phyloP scores from a whole-genome alignment of 1,140 invertebrate genomes.

The Spodoptera litura region DNA sequence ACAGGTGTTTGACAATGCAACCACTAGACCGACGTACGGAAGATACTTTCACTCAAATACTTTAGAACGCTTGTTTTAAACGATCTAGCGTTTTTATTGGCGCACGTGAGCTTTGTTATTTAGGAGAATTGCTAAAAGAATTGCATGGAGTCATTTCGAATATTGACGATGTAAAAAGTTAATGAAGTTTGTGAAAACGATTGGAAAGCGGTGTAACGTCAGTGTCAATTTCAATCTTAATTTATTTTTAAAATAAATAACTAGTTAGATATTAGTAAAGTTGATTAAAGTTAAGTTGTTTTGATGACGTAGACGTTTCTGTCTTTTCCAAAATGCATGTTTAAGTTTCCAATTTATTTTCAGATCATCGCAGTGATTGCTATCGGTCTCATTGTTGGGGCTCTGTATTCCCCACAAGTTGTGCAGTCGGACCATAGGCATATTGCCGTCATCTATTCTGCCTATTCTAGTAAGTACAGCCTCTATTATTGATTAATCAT shows the following conservation, averaged over 20 bases:
- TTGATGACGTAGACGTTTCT: too few relatives aligned
- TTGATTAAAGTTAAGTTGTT: neutral
- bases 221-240: too few relatives aligned
- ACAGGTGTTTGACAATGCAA: conserved; percentile 28
- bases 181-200: neutral
- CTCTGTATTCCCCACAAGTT: conserved; percentile 73
- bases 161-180: neutral
- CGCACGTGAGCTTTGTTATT: conserved; percentile 19
- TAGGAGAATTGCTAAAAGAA: neutral
- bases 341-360: conserved; percentile 20
- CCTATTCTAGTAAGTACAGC: conserved; percentile 78
- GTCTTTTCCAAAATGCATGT: neutral
- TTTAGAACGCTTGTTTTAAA: conserved; percentile 33
- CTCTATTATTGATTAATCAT: neutral
- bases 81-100: conserved; percentile 9
- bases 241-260: neutral
- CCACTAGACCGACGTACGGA: conserved; percentile 17
- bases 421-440: conserved; percentile 72
- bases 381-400: conserved; percentile 74
- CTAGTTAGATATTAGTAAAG: neutral
- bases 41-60: conserved; percentile 36
- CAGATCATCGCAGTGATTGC: conserved; percentile 77
- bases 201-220: neutral
- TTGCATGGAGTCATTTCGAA: neutral
- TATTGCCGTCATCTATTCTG: conserved; percentile 80